A percentile compares a stretch with the other conserved stretches of the same genome.
phyloP scores from a whole-genome alignment of 1,140 invertebrate genomes.

The Drosophila repletoides region DNA sequence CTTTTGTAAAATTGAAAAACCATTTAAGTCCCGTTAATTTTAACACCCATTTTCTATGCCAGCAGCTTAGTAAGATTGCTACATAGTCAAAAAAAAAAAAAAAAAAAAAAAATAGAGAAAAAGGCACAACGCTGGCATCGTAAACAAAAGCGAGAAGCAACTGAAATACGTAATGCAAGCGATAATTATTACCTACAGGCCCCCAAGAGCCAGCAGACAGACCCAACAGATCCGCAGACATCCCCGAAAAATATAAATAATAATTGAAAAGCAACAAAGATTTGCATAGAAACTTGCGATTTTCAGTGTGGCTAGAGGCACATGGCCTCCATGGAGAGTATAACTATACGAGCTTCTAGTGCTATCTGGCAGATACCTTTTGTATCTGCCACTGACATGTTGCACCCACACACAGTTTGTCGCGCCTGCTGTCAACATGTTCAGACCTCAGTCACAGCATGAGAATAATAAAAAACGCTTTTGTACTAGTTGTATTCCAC shows the following conservation, averaged over 20 bases:
- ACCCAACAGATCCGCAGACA: slow-evolving; percentile 20
- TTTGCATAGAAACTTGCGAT: slow-evolving; percentile 80
- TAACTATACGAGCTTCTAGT: slow-evolving; percentile 5
- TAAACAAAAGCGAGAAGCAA: slow-evolving; percentile 74
- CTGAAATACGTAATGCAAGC: slow-evolving; percentile 77
- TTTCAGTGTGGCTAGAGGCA: slow-evolving; percentile 54
- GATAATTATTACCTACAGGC: slow-evolving; percentile 77
- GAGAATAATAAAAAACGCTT: slow-evolving; percentile 59
- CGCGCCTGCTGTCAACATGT: slow-evolving; percentile 68
- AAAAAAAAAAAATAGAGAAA: too few relatives aligned
- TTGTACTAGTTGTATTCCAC: slow-evolving; percentile 16
- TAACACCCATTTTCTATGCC: slow-evolving; percentile 76
- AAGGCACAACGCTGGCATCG: slow-evolving; percentile 33
- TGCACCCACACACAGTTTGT: slow-evolving; percentile 57
- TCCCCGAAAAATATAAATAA: slow-evolving; percentile 41
- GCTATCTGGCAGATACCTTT: slow-evolving; percentile 55
- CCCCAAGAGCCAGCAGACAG: slow-evolving; percentile 28
- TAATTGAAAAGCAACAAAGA: slow-evolving; percentile 74
- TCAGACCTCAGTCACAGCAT: slow-evolving; percentile 51
- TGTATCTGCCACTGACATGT: slow-evolving; percentile 37
- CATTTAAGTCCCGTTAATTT: slow-evolving; percentile 77
- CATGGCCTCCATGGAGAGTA: slow-evolving; percentile 47
- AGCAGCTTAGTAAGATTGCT: slow-evolving; percentile 65
- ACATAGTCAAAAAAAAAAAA: slow-evolving; percentile 29
- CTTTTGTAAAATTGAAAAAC: slow-evolving; percentile 73